A percentile compares a stretch with the other conserved stretches of the same genome.
phyloP scores from a whole-genome alignment of 2,888 invertebrate species.

The Ichneumon xanthorius region DNA sequence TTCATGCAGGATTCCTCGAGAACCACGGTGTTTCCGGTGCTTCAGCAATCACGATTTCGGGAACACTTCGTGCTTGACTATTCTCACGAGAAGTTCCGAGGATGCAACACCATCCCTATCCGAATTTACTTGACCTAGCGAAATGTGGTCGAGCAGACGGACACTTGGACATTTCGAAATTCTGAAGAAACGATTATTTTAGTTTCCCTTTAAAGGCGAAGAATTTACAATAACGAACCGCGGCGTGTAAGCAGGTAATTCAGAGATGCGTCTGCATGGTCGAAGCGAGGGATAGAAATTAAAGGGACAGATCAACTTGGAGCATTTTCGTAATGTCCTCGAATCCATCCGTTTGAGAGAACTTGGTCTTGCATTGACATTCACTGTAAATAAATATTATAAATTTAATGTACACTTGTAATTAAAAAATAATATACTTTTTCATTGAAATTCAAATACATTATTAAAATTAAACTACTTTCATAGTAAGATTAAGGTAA shows the following conservation, averaged over 20 bases:
- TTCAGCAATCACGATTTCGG: background rate
- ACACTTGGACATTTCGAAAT: background rate
- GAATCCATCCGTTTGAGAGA: too few relatives aligned
- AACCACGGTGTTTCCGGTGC: slow-evolving; percentile 16
- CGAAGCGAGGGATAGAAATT: too few relatives aligned
- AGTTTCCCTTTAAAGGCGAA: background rate
- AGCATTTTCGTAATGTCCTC: background rate
- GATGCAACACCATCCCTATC: background rate
- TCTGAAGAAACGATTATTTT: background rate
- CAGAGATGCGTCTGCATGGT: too few relatives aligned
- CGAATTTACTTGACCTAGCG: background rate
- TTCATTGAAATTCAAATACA: too few relatives aligned
- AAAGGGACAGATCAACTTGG: background rate
- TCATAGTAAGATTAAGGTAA: too few relatives aligned
- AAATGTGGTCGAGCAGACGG: background rate
- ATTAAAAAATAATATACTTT: too few relatives aligned
- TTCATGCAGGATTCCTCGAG: slow-evolving; percentile 11
- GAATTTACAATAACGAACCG: too few relatives aligned
- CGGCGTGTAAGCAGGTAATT: too few relatives aligned
- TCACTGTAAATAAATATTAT: too few relatives aligned
- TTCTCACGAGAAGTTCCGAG: slow-evolving; percentile 8
- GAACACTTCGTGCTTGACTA: background rate
- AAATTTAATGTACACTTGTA: too few relatives aligned
- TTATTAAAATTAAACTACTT: too few relatives aligned
- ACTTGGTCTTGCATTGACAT: too few relatives aligned